A percentile compares a stretch with the other conserved stretches of the same genome.
These are phyloP conservation scores for Bucorvus abyssinicus DNA, from an alignment of 2,797 vertebrate species.

Conservation along the genomic window DNA sequence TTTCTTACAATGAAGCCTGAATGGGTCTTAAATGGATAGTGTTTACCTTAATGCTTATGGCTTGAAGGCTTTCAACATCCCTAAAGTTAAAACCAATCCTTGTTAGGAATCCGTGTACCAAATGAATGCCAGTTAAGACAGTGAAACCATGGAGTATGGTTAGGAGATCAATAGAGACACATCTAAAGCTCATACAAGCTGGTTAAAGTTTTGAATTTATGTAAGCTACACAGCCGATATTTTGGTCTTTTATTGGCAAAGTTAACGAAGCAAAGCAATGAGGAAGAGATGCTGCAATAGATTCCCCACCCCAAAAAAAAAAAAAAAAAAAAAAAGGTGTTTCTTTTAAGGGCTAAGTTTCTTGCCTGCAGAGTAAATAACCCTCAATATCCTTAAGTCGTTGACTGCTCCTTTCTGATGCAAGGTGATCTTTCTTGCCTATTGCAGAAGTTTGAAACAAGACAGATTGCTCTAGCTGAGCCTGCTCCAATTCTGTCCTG, in stretches of 20 bases:
- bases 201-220: background rate
- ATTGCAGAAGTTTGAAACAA: background rate
- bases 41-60: background rate
- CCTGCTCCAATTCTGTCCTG: background rate
- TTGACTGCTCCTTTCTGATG: background rate
- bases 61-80: background rate
- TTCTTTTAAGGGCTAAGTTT: background rate
- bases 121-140: background rate
- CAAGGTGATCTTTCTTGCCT: conserved; percentile 5
- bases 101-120: background rate
- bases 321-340: background rate
- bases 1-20: background rate
- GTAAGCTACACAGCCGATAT: background rate
- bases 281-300: background rate
- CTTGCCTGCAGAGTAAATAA: background rate
- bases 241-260: background rate
- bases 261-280: background rate
- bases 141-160: background rate
- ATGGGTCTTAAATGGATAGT: background rate
- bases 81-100: background rate
- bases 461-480: background rate
- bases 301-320: background rate
- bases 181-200: background rate
- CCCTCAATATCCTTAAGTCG: background rate
- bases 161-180: background rate